A percentile compares a stretch with the other conserved stretches of the same genome.
These are phyloP conservation scores for Kryptolebias ocellatus DNA, from an alignment of 2,797 vertebrate species.

Conservation along the genomic window DNA sequence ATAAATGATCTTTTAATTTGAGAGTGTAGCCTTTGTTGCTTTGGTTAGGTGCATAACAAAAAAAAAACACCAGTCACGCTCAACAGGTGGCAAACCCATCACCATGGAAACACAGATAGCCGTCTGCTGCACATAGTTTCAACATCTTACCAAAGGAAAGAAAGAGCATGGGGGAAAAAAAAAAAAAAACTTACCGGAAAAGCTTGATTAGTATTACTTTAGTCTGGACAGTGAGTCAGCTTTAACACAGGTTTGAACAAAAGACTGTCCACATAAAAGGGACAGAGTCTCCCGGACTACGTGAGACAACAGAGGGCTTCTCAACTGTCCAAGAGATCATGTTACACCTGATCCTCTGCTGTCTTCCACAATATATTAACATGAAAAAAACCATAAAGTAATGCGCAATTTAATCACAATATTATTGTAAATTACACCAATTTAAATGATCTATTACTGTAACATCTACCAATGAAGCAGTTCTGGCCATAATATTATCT, in stretches of 20 bases:
- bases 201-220: conserved; percentile 10
- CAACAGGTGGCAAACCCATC: conserved; percentile 33
- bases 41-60: conserved; percentile 26
- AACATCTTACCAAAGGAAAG: conserved; percentile 12
- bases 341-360: conserved; percentile 51
- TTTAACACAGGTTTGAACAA: conserved; percentile 29
- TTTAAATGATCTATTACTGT: not conserved
- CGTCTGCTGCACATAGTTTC: conserved; percentile 2
- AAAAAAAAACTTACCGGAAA: not conserved
- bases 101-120: conserved; percentile 43
- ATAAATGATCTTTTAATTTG: no score
- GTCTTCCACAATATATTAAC: not conserved
- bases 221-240: not conserved
- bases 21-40: conserved; percentile 19
- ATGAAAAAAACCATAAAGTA: not conserved
- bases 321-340: conserved; percentile 52
- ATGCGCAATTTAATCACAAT: not conserved
- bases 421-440: not conserved
- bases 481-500: conserved; percentile 30
- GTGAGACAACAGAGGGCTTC: conserved; percentile 53
- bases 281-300: conserved; percentile 57
- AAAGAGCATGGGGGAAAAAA: conserved; percentile 2
- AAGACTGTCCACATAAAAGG: conserved; percentile 17
- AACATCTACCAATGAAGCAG: conserved; percentile 9
- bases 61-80: conserved; percentile 45